phyloP scores from a whole-genome alignment of 2,797 vertebrate genomes.

The Percopsis omiscomaycus region DNA sequence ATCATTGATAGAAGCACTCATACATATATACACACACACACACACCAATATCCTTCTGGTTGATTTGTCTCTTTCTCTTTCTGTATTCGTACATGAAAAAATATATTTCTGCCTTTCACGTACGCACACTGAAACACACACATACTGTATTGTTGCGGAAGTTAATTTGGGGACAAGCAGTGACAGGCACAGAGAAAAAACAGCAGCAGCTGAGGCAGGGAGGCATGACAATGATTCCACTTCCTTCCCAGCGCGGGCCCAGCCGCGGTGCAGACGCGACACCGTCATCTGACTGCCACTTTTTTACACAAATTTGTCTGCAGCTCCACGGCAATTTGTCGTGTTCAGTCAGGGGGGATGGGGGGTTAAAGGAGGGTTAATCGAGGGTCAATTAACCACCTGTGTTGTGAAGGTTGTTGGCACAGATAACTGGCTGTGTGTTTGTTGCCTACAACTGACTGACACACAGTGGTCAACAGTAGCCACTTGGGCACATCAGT shows the following conservation, averaged over 20 bases:
- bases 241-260: constrained; percentile 34
- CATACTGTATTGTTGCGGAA: constrained; percentile 41
- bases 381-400: neutral
- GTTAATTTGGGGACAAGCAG: constrained; percentile 63
- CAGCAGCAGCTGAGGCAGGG: constrained; percentile 31
- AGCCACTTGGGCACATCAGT: too few relatives aligned
- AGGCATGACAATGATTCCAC: constrained; percentile 65
- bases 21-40: constrained; percentile 57
- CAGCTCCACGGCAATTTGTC: constrained; percentile 39
- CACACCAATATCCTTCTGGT: constrained; percentile 41
- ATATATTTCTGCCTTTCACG: constrained; percentile 8
- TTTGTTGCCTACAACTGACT: too few relatives aligned
- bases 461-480: too few relatives aligned
- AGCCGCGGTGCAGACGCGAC: constrained; percentile 46
- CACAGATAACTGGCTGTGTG: too few relatives aligned
- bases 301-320: constrained; percentile 52
- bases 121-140: constrained; percentile 54
- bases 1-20: neutral
- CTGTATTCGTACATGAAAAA: neutral
- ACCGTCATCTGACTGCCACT: constrained; percentile 53
- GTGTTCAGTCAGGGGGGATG: constrained; percentile 18
- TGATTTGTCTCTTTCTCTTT: neutral
- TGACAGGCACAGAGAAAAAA: constrained; percentile 47
- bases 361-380: neutral
- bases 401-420: too few relatives aligned